Evolutionary conservation across 2,888 invertebrate genomes (phyloP).

Genomic region (Drosophila ustulata): DNA sequence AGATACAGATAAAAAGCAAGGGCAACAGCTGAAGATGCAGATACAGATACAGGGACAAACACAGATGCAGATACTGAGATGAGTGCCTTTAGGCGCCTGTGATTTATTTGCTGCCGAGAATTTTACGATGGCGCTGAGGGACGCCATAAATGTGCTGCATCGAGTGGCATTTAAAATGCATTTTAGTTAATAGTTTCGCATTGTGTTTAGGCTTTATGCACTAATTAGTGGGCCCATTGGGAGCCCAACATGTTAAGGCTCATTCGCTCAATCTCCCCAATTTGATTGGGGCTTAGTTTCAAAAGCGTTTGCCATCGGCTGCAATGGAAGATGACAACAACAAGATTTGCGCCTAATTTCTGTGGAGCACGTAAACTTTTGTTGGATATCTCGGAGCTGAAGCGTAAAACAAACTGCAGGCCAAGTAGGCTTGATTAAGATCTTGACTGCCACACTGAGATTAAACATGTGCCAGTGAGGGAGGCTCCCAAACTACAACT

Average conservation of each 20-base stretch:
- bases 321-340: slow-evolving; percentile 54
- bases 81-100: slow-evolving; percentile 50
- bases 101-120: slow-evolving; percentile 72
- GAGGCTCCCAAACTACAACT: slow-evolving; percentile 17
- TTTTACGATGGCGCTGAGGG: slow-evolving; percentile 74
- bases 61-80: slow-evolving; percentile 14
- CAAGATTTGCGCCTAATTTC: slow-evolving; percentile 77
- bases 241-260: neutral
- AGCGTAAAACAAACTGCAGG: slow-evolving; percentile 54
- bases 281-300: slow-evolving; percentile 6
- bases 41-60: slow-evolving; percentile 13
- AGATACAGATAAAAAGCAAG: slow-evolving; percentile 22
- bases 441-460: slow-evolving; percentile 70
- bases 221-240: slow-evolving; percentile 64
- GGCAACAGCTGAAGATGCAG: slow-evolving; percentile 4
- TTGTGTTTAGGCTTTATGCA: slow-evolving; percentile 66
- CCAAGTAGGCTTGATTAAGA: slow-evolving; percentile 72
- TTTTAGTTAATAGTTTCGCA: slow-evolving; percentile 72
- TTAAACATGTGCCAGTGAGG: slow-evolving; percentile 64
- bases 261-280: slow-evolving; percentile 1
- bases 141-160: slow-evolving; percentile 53
- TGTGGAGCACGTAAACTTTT: slow-evolving; percentile 69
- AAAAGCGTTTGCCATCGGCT: neutral
- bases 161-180: slow-evolving; percentile 62
- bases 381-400: slow-evolving; percentile 54